Conservation (phyloP, 53 echinoderm and acorn worm species). For the Patiria pectinifera region DNA sequence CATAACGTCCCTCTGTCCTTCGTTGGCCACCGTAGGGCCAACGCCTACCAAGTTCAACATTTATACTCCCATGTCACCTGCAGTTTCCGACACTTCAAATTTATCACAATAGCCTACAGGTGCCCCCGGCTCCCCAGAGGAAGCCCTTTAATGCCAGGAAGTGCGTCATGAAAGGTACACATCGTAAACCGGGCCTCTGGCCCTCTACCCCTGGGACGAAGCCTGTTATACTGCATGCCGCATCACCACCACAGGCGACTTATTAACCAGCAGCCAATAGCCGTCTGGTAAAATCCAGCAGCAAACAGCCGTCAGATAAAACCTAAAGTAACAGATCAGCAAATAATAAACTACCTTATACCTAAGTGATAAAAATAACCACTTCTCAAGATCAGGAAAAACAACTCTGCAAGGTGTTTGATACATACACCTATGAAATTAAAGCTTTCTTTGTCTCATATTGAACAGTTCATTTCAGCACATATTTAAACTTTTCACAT, state of each 20-base stretch:
- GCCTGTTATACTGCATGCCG: neutral
- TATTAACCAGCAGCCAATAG: neutral
- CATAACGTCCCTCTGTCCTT: neutral
- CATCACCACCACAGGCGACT: neutral
- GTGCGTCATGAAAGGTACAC: slow-evolving; percentile 40
- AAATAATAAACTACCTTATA: too few species aligned
- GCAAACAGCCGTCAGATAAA: too few species aligned
- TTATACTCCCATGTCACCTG: slow-evolving; percentile 13
- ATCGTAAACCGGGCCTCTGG: neutral
- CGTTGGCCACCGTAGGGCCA: slow-evolving; percentile 10
- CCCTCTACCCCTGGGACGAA: neutral
- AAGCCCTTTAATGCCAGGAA: slow-evolving; percentile 22
- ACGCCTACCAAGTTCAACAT: slow-evolving; percentile 19
- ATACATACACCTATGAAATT: too few species aligned
- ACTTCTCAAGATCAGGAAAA: too few species aligned
- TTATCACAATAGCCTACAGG: slow-evolving; percentile 6
- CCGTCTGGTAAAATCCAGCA: neutral
- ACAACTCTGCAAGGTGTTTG: too few species aligned
- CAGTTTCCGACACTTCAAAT: slow-evolving; percentile 5
- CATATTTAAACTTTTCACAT: too few species aligned
- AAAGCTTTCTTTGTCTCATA: too few species aligned
- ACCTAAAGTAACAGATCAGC: too few species aligned
- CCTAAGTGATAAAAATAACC: too few species aligned
- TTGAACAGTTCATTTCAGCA: too few species aligned
- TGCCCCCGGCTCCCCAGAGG: neutral